These are phyloP conservation scores for Torymus texanus DNA, from an alignment of 2,888 invertebrate species.

Conservation along the genomic window DNA sequence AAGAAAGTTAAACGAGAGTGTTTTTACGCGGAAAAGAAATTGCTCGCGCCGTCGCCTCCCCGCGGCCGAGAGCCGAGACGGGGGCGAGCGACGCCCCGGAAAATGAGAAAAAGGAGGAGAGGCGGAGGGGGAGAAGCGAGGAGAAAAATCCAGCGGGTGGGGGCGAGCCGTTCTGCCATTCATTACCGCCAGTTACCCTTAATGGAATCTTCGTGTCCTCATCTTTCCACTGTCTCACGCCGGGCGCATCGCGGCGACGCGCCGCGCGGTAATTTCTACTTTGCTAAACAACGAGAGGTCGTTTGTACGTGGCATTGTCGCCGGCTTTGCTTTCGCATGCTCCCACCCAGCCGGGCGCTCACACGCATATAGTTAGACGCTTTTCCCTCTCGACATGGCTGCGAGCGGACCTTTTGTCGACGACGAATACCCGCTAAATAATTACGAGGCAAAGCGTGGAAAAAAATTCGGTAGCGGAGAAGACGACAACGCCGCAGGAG, in stretches of 20 bases:
- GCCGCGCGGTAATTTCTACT: slow-evolving; percentile 66
- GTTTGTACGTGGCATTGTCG: slow-evolving; percentile 61
- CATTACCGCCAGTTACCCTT: slow-evolving; percentile 72
- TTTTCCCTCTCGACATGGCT: not conserved
- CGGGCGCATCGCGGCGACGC: slow-evolving; percentile 52
- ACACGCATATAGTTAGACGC: too few species aligned
- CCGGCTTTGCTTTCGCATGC: slow-evolving; percentile 39
- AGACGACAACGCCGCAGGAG: not conserved
- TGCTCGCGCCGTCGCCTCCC: slow-evolving; percentile 62
- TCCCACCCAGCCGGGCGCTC: too few species aligned
- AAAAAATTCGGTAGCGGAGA: slow-evolving; percentile 9
- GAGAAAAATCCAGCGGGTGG: slow-evolving; percentile 4
- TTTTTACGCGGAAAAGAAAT: slow-evolving; percentile 71
- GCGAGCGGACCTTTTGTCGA: not conserved
- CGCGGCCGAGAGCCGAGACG: slow-evolving; percentile 10
- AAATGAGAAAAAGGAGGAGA: slow-evolving; percentile 51
- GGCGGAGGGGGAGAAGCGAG: slow-evolving; percentile 52
- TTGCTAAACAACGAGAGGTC: slow-evolving; percentile 67
- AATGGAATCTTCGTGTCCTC: slow-evolving; percentile 74
- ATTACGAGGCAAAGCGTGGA: slow-evolving; percentile 20
- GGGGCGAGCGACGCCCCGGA: slow-evolving; percentile 27
- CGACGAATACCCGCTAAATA: slow-evolving; percentile 19
- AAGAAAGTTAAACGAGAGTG: slow-evolving; percentile 73
- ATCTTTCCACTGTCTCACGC: slow-evolving; percentile 65
- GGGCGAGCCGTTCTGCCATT: slow-evolving; percentile 68